These are phyloP conservation scores for Oceanodroma leucorhoa DNA, from an alignment of 2,797 vertebrate species.

Conservation along the genomic window DNA sequence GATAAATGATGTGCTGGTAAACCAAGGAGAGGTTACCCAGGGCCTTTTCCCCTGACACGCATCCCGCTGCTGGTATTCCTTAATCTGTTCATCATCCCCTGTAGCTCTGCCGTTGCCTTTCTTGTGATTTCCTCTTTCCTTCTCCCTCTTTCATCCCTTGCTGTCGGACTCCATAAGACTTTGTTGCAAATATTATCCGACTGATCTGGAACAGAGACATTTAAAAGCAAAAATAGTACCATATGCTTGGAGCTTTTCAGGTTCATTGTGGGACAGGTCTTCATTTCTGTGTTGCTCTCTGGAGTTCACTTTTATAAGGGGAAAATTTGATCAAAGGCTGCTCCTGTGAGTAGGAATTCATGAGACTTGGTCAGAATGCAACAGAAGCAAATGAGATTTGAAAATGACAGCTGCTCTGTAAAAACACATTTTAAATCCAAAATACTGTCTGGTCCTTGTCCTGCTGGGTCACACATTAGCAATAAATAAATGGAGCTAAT, in stretches of 20 bases:
- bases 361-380: not conserved
- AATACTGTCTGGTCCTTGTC: not conserved
- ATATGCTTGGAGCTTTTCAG: not conserved
- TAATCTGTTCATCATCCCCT: not conserved
- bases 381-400: not conserved
- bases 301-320: not conserved
- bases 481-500: not conserved
- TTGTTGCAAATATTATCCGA: not conserved
- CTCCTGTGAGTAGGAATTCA: rapidly evolving
- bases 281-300: not conserved
- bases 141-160: not conserved
- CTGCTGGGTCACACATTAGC: not conserved
- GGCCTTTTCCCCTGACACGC: not conserved
- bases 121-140: not conserved
- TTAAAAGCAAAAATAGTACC: not conserved
- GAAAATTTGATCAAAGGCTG: not conserved
- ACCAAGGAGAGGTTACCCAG: not conserved
- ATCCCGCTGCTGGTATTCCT: not conserved
- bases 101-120: not conserved
- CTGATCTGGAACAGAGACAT: not conserved
- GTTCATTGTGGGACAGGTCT: not conserved
- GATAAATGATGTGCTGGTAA: rapidly evolving
- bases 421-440: not conserved
- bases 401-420: not conserved
- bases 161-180: not conserved